phyloP scores from a whole-genome alignment of 2,113 vertebrate species.

The Cyphotilapia sp. region DNA sequence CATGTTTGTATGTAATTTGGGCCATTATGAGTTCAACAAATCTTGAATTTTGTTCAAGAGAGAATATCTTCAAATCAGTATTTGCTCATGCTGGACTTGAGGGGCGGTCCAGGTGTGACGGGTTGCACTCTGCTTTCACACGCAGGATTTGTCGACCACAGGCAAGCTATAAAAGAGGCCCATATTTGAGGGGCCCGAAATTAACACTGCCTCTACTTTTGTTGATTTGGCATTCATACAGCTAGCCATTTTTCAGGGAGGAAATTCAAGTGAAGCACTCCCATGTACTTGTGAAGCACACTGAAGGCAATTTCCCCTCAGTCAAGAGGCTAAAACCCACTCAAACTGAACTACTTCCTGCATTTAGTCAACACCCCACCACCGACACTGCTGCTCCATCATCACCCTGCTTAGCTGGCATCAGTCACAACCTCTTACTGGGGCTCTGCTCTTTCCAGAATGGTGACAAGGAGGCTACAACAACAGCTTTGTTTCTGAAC shows the following conservation, averaged over 20 bases:
- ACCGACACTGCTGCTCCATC: not conserved
- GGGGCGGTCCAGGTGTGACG: not conserved
- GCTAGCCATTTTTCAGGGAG: constrained; percentile 21
- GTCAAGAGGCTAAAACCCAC: constrained; percentile 58
- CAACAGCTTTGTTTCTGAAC: not conserved
- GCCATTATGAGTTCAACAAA: not conserved
- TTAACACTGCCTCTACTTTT: constrained; percentile 28
- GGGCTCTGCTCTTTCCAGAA: not conserved
- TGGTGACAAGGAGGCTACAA: not conserved
- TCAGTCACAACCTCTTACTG: constrained; percentile 10
- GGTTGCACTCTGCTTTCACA: not conserved
- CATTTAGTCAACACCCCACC: constrained; percentile 1
- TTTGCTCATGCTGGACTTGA: not conserved
- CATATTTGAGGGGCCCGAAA: not conserved
- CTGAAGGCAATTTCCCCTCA: constrained; percentile 41
- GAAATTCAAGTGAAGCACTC: constrained; percentile 46
- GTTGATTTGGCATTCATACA: constrained; percentile 44
- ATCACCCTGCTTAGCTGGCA: not conserved
- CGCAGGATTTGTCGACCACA: not conserved
- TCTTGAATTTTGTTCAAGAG: not conserved
- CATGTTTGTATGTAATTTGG: not conserved
- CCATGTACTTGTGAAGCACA: constrained; percentile 26
- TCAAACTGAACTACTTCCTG: constrained; percentile 64
- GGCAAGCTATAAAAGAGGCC: not conserved
- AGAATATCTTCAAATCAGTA: not conserved